Evolutionary conservation across 1,140 invertebrate species (phyloP).

Genomic region (Pomacea maculata): DNA sequence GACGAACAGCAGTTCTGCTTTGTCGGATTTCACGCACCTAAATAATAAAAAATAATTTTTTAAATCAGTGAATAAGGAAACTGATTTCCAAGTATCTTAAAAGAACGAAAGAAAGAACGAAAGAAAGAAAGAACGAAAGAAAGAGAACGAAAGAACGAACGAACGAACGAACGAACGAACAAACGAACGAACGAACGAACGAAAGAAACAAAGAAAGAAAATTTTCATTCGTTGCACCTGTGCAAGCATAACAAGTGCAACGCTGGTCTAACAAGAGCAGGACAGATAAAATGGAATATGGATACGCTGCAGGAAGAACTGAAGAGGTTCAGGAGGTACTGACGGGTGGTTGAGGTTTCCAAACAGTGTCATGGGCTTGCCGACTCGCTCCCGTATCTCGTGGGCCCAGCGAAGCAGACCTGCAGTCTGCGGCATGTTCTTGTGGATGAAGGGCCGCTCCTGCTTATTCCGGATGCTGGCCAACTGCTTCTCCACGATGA

Average conservation of each 20-base stretch:
- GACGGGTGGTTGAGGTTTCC: constrained; percentile 61
- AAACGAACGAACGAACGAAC: too few species aligned
- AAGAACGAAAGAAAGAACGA: background rate
- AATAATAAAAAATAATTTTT: constrained; percentile 6
- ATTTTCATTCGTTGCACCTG: background rate
- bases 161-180: too few species aligned
- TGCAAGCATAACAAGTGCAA: too few species aligned
- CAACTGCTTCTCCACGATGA: constrained; percentile 18
- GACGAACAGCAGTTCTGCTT: constrained; percentile 61
- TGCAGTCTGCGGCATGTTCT: constrained; percentile 83
- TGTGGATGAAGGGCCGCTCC: constrained; percentile 71
- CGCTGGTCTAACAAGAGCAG: too few species aligned
- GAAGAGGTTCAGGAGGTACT: constrained; percentile 23
- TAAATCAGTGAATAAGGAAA: background rate
- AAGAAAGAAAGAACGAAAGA: too few species aligned
- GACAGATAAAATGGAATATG: too few species aligned
- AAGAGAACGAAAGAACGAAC: too few species aligned
- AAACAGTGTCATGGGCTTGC: constrained; percentile 71
- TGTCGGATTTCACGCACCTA: constrained; percentile 58
- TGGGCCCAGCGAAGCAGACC: constrained; percentile 82
- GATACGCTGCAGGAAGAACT: background rate
- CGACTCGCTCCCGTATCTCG: constrained; percentile 80
- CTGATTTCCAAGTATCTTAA: too few species aligned
- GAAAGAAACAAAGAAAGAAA: background rate
- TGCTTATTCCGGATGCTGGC: constrained; percentile 40